Conservation (phyloP, 2,113 vertebrate genomes). For the Misgurnus mizolepis region DNA sequence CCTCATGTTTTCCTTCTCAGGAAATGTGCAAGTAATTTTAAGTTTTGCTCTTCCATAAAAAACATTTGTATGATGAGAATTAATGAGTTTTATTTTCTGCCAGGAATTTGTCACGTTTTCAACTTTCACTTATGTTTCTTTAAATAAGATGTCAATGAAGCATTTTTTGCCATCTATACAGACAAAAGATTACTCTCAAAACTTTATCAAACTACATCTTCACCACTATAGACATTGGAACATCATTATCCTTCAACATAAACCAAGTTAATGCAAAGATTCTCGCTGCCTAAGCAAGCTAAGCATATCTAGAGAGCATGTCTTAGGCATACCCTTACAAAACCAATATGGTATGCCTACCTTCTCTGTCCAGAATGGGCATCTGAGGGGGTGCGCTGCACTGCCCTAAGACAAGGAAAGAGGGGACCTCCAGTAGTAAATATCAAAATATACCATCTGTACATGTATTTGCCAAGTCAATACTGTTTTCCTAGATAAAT, state of each 20-base stretch:
- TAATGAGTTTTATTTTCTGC: too few species aligned
- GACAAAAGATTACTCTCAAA: too few species aligned
- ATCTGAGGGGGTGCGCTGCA: conserved; percentile 52
- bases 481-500: not conserved
- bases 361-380: conserved; percentile 59
- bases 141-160: too few species aligned
- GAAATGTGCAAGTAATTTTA: too few species aligned
- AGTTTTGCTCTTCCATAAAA: too few species aligned
- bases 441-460: conserved; percentile 40
- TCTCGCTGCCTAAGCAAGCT: not conserved
- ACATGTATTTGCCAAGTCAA: conserved; percentile 33
- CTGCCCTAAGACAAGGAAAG: conserved; percentile 57
- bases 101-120: too few species aligned
- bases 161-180: too few species aligned
- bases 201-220: too few species aligned
- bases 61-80: too few species aligned
- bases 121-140: too few species aligned
- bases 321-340: conserved; percentile 45
- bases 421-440: conserved; percentile 56
- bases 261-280: not conserved
- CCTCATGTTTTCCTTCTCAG: too few species aligned
- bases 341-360: conserved; percentile 51
- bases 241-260: not conserved
- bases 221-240: not conserved
- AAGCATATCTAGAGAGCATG: conserved; percentile 32